Evolutionary conservation across 2,888 invertebrate genomes (phyloP).

Genomic region (Cosmorhoe ocellata): DNA sequence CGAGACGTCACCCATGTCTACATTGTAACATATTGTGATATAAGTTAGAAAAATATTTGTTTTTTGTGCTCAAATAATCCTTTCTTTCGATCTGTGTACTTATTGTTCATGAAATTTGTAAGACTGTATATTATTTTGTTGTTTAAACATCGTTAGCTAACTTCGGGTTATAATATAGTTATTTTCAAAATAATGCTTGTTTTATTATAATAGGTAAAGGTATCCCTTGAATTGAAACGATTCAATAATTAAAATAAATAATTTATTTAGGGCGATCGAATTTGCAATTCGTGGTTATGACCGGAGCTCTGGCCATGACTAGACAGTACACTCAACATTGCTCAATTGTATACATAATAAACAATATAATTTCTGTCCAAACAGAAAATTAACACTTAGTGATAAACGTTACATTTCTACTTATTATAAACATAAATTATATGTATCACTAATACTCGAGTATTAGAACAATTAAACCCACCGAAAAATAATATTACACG

Average conservation of each 20-base stretch:
- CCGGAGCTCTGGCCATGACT: slow-evolving; percentile 80
- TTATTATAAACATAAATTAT: slow-evolving; percentile 77
- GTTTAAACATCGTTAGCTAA: slow-evolving; percentile 76
- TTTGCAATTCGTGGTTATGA: slow-evolving; percentile 63
- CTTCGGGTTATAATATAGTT: slow-evolving; percentile 79
- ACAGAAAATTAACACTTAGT: slow-evolving; percentile 80
- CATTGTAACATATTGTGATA: slow-evolving; percentile 72
- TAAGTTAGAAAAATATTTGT: slow-evolving; percentile 63
- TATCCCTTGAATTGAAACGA: slow-evolving; percentile 47
- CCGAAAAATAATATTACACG: slow-evolving; percentile 77
- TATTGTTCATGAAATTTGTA: slow-evolving; percentile 79
- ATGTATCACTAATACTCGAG: slow-evolving; percentile 81
- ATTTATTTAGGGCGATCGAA: slow-evolving; percentile 75
- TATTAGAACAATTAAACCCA: slow-evolving; percentile 79
- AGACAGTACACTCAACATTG: slow-evolving; percentile 79
- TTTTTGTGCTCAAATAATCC: slow-evolving; percentile 43
- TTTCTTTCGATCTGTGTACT: slow-evolving; percentile 69
- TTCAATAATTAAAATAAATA: slow-evolving; percentile 75
- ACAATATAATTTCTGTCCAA: slow-evolving; percentile 74
- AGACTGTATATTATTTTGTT: slow-evolving; percentile 81
- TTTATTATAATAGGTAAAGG: slow-evolving; percentile 12
- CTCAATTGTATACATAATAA: slow-evolving; percentile 75
- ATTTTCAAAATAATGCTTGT: slow-evolving; percentile 33
- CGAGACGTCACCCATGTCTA: slow-evolving; percentile 53
- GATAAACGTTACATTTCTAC: slow-evolving; percentile 75